phyloP scores from a whole-genome alignment of 64 coral and sea anemone species.

The Porites australiensis region DNA sequence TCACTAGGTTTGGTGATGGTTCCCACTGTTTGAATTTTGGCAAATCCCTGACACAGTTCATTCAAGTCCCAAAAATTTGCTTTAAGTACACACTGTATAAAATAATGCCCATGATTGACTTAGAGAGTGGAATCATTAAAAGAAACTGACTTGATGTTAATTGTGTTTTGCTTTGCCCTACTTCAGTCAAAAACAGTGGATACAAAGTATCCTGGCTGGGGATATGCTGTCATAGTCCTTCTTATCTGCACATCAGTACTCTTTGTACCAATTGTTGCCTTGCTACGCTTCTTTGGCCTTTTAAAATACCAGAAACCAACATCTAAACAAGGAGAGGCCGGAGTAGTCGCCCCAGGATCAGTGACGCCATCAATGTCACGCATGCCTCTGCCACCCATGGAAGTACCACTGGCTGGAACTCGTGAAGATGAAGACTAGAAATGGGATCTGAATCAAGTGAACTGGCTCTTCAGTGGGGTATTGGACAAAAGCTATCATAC shows the following conservation, averaged over 20 bases:
- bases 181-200: conserved; percentile 34
- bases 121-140: too few relatives aligned
- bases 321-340: neutral
- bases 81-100: too few relatives aligned
- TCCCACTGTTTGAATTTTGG: too few relatives aligned
- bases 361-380: conserved; percentile 73
- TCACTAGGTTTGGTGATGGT: too few relatives aligned
- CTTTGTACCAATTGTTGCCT: conserved; percentile 49
- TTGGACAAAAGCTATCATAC: too few relatives aligned
- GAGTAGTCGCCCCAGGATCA: conserved; percentile 42
- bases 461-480: too few relatives aligned
- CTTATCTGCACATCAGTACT: conserved; percentile 50
- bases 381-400: conserved; percentile 61
- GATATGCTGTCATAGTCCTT: conserved; percentile 60
- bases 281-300: conserved; percentile 48
- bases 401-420: conserved; percentile 64
- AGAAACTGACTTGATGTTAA: neutral
- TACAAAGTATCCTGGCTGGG: conserved; percentile 55
- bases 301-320: conserved; percentile 43
- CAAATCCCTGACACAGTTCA: too few relatives aligned
- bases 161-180: neutral
- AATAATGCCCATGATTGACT: too few relatives aligned
- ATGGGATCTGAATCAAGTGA: neutral
- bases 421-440: conserved; percentile 20
- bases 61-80: too few relatives aligned